Conservation (phyloP, 2,888 invertebrate species). For the Polyommatus icarus region DNA sequence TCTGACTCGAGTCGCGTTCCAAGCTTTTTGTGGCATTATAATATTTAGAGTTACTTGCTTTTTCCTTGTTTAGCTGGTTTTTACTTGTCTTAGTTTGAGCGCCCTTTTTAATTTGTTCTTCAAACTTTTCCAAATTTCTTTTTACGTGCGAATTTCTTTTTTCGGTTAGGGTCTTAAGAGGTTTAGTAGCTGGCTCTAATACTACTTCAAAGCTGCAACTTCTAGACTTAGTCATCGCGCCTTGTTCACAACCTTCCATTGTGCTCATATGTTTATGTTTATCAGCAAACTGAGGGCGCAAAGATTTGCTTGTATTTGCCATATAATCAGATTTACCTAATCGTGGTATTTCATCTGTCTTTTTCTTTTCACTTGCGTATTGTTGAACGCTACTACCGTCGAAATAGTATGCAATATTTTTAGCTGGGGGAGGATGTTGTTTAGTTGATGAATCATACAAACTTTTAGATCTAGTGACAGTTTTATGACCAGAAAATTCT, state of each 20-base stretch:
- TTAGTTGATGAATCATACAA: conserved; percentile 67
- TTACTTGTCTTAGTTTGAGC: conserved; percentile 66
- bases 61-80: conserved; percentile 72
- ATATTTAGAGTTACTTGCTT: conserved; percentile 65
- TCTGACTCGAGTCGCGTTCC: conserved; percentile 70
- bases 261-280: conserved; percentile 70
- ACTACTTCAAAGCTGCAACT: conserved; percentile 79
- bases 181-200: conserved; percentile 73
- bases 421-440: conserved; percentile 61
- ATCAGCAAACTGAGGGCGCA: conserved; percentile 67
- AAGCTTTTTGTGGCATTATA: conserved; percentile 72
- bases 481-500: conserved; percentile 63
- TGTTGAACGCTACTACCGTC: conserved; percentile 72
- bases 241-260: conserved; percentile 71
- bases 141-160: conserved; percentile 75
- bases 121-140: conserved; percentile 82
- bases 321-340: conserved; percentile 78
- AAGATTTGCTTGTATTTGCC: conserved; percentile 70
- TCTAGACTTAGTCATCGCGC: conserved; percentile 71
- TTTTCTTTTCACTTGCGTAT: conserved; percentile 62
- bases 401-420: conserved; percentile 76
- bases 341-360: conserved; percentile 81
- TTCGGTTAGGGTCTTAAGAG: conserved; percentile 70
- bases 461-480: conserved; percentile 72
- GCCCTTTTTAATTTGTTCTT: conserved; percentile 74